Percentiles rank a stretch among this genome's conserved stretches.
phyloP scores from a whole-genome alignment of 2,888 invertebrate species.

The Euplagia quadripunctaria region DNA sequence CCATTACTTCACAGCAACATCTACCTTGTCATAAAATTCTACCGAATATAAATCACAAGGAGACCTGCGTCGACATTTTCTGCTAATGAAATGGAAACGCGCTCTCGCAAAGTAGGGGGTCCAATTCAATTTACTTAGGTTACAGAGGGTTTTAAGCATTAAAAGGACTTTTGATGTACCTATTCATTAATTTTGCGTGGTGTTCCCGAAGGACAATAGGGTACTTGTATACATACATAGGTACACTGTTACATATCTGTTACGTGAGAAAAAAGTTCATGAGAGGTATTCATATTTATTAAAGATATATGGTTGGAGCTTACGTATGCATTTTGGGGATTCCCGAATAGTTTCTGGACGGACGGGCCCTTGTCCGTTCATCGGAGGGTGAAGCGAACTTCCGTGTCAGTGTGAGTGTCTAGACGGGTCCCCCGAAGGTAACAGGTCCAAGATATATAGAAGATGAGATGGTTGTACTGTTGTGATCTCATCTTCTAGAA shows the following conservation, averaged over 20 bases:
- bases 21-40: conserved; percentile 23
- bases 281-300: too few species aligned
- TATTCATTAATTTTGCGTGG: conserved; percentile 60
- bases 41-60: conserved; percentile 27
- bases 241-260: not conserved
- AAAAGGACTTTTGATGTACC: conserved; percentile 50
- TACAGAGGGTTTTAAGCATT: conserved; percentile 52
- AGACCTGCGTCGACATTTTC: conserved; percentile 33
- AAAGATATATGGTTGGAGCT: too few species aligned
- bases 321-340: too few species aligned
- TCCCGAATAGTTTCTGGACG: too few species aligned
- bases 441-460: too few species aligned
- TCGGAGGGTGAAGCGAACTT: too few species aligned
- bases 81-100: conserved; percentile 31
- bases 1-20: conserved; percentile 15
- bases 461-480: too few species aligned
- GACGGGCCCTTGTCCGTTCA: too few species aligned
- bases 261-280: not conserved
- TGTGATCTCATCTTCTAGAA: too few species aligned
- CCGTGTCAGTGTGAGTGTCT: too few species aligned
- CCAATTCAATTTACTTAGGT: conserved; percentile 61
- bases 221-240: not conserved
- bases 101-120: conserved; percentile 39
- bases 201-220: conserved; percentile 32
- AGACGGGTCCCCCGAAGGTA: too few species aligned